Percentiles rank a stretch among this genome's conserved stretches.
These are phyloP conservation scores for Caenorhabditis angaria DNA, from an alignment of 2,888 invertebrate genomes.

Conservation along the genomic window DNA sequence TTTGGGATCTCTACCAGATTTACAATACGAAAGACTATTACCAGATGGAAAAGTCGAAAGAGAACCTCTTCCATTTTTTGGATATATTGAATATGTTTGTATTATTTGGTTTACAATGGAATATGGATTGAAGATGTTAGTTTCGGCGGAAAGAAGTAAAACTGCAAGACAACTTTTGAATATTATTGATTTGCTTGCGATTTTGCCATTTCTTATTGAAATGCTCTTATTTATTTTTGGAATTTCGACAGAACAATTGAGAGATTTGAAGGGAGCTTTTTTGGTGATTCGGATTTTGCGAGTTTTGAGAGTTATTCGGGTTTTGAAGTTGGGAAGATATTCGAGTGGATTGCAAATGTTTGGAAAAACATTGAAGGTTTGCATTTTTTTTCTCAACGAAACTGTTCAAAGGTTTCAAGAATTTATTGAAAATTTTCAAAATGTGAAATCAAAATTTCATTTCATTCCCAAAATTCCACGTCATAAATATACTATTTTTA, in stretches of 20 bases:
- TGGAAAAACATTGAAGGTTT: constrained; percentile 65
- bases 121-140: constrained; percentile 62
- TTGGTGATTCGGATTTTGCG: constrained; percentile 67
- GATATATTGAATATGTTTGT: constrained; percentile 63
- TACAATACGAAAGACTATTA: constrained; percentile 38
- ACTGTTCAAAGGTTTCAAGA: neutral
- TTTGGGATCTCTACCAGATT: constrained; percentile 63
- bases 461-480: neutral
- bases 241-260: constrained; percentile 63
- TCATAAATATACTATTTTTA: constrained; percentile 13
- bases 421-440: too few relatives aligned
- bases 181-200: constrained; percentile 66
- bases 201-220: constrained; percentile 67
- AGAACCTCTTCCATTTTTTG: constrained; percentile 62
- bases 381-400: neutral
- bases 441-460: too few relatives aligned
- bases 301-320: constrained; percentile 67
- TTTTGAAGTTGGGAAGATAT: constrained; percentile 68
- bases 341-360: constrained; percentile 68
- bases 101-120: constrained; percentile 68
- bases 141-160: constrained; percentile 51
- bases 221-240: constrained; percentile 59
- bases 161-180: constrained; percentile 64
- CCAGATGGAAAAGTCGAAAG: constrained; percentile 40
- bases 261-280: constrained; percentile 67